Percentiles rank a stretch among this genome's conserved stretches.
Conservation (phyloP, 2,797 vertebrate species). For the Eulemur albifrons region DNA sequence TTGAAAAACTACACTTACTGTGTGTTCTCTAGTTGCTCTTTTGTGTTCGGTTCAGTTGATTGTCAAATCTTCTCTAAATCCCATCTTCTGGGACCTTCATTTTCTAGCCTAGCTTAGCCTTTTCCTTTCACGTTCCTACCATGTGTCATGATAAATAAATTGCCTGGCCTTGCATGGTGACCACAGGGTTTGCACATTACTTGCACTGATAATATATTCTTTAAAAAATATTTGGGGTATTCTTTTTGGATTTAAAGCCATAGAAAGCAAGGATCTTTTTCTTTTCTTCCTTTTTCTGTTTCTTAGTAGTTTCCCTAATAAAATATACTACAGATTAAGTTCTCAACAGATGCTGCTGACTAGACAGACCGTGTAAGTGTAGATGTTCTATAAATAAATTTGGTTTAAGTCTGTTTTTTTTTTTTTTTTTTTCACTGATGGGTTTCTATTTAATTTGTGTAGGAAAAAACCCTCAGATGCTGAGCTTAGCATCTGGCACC, state of each 20-base stretch:
- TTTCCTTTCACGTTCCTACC: neutral
- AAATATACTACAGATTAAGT: neutral
- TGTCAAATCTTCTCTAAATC: neutral
- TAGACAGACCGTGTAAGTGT: neutral
- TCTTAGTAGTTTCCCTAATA: constrained; percentile 29
- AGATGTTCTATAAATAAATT: constrained; percentile 27
- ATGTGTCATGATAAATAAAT: neutral
- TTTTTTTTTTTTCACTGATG: neutral
- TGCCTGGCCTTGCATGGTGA: neutral
- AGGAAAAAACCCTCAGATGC: neutral
- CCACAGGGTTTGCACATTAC: neutral
- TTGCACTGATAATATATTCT: neutral
- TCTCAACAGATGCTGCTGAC: neutral
- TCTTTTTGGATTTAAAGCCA: constrained; percentile 8
- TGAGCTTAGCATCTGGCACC: neutral
- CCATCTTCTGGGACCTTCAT: neutral
- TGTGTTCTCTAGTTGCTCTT: neutral
- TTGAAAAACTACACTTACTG: neutral
- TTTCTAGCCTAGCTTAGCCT: neutral
- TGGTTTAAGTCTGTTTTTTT: constrained; percentile 13
- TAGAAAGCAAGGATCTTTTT: neutral
- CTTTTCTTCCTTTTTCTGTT: neutral
- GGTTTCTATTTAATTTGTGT: constrained; percentile 23
- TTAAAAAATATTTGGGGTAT: neutral
- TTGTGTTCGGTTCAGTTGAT: neutral